Base-by-base conservation (phyloP, 2,797 vertebrate genomes). In the Chanos chanos region DNA sequence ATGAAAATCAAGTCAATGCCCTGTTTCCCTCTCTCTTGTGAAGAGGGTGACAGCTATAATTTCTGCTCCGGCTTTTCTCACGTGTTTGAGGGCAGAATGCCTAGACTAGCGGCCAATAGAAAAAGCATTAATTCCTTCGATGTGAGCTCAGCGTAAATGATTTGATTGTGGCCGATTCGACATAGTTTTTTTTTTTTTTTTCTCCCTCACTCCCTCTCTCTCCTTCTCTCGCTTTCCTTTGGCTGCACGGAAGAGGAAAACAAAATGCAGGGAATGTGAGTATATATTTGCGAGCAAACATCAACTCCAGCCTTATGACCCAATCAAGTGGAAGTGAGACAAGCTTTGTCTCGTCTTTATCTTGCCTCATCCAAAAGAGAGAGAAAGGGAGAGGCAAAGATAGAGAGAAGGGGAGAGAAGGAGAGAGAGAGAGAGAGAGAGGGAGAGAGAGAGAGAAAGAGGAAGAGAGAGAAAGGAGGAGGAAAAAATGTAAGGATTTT, bases 1-100 rank as follows among this genome's bases (percentile, higher is more conserved):
- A 95, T 94, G 94, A 94, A 94, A 96, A 94, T 95, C 92, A 90
- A 94, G 90, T 93, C 93, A 93, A 88, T 91, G 92, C 89, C 90
- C 87, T 89, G 86, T 87, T 88, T 90, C 87, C 81, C 83, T 83
- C 81, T 81, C 66, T 80, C 86, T 91, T 83, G 85, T 89, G 85
- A 92, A 90, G 81, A 77, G 79, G 84, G 77, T 83, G 87, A 87
- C 86, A 54, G 85, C 87, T 87, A 85, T 89, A 88, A 92, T 91
- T 90, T 86, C 89, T 89, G 90, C 83, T 81, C 85, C 80, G 48
- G 57, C 77, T 80, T 89, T 78, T 92, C 90, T 91, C 89, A 89
- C 81, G 62, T 91, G 92, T 89, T 90, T 87, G 87, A 74, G 78
- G 73, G 73, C 76, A 71, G n/a, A n/a, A n/a, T n/a, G n/a, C n/a